Evolutionary conservation across 2,888 invertebrate species (phyloP), one percentile per base, ranked within the genome.

Genomic region (Epinotia brunnichana): DNA sequence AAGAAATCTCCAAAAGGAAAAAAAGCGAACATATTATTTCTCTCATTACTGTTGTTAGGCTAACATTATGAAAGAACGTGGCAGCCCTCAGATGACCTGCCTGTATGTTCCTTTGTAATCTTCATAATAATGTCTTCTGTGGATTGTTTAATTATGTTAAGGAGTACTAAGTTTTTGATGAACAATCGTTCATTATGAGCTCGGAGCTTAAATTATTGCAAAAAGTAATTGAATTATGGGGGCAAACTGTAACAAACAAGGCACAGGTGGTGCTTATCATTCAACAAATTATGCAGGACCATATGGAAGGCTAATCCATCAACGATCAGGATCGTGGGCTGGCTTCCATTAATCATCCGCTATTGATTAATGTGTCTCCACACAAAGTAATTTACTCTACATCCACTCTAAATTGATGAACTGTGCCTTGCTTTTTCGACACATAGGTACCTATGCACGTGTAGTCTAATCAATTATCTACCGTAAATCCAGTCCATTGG

Each of bases 251-350:
- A 82, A 83, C 82, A 82, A 82, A 82, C 83, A 83, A 82, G 82
- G 81, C 87, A 83, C 91, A 92, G 91, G 90, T 91, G 91, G 85
- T 79, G 73, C 62, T 73, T 73, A 78, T 85, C 88, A 87, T 87
- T 89, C 84, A 87, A 87, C 87, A 87, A 89, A 91, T 92, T 91
- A 92, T 91, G 90, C 91, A 87, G 87, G 87, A 85, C 87, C 91
- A 90, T 90, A 90, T 90, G 92, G 90, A 82, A 29, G 84, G 87
- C 90, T 91, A 93, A 92, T 92, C 91, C 91, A 92, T 93, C 92
- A 93, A 87, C 88, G 87, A 90, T 90, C 87, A 87, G 81, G 87
- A 87, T 87, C 87, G 85, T 84, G 83, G 80, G 87, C 85, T 81
- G 78, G 83, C 86, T 84, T 81, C 82, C 91, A 93, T 93, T 91